These are phyloP conservation scores for Hemithea aestivaria DNA, from an alignment of 2,888 invertebrate genomes.

Conservation along the genomic window DNA sequence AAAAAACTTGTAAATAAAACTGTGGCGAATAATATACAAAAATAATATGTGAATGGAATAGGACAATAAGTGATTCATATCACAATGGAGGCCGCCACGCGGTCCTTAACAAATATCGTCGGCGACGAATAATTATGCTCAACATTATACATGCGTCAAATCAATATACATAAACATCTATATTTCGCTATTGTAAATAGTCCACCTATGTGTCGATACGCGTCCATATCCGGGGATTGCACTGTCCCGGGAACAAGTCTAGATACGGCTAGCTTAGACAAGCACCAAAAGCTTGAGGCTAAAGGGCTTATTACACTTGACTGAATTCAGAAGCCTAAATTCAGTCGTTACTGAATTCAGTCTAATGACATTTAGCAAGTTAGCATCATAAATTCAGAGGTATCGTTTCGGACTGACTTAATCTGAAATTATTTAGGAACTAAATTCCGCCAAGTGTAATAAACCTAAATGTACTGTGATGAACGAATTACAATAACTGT, in stretches of 20 bases:
- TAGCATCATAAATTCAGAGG: too few relatives aligned
- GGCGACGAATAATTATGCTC: conserved; percentile 47
- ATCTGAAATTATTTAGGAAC: too few relatives aligned
- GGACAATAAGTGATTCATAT: conserved; percentile 71
- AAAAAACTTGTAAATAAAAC: conserved; percentile 42
- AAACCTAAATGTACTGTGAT: too few relatives aligned
- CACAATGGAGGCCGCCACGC: conserved; percentile 62
- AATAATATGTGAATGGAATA: conserved; percentile 72
- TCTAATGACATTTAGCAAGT: too few relatives aligned
- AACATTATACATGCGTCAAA: conserved; percentile 55
- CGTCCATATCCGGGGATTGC: conserved; percentile 32
- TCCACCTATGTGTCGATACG: conserved; percentile 54
- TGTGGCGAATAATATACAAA: conserved; percentile 65
- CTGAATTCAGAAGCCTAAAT: too few relatives aligned
- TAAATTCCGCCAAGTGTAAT: too few relatives aligned
- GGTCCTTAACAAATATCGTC: conserved; percentile 46
- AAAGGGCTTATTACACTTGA: too few relatives aligned
- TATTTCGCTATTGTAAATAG: conserved; percentile 58
- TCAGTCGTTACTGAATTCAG: too few relatives aligned
- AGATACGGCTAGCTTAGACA: background rate
- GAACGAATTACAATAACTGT: too few relatives aligned
- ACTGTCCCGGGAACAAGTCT: conserved; percentile 20
- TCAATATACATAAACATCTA: conserved; percentile 57
- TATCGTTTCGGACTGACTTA: too few relatives aligned
- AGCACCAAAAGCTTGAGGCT: too few relatives aligned